A percentile compares a stretch with the other conserved stretches of the same genome.
phyloP scores from a whole-genome alignment of 2,888 invertebrate genomes.

The Hesperia comma region DNA sequence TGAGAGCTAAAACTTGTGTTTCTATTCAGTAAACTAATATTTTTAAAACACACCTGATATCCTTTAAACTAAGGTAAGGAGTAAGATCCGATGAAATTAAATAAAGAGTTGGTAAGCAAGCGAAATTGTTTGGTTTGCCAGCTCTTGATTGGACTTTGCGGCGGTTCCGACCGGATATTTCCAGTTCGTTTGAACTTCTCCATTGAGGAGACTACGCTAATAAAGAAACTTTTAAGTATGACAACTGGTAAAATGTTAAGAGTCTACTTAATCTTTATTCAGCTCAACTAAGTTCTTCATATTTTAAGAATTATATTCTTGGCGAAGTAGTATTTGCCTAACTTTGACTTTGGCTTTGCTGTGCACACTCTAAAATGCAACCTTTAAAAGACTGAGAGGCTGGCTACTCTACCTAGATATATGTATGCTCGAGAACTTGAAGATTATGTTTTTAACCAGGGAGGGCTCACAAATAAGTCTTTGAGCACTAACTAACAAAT shows the following conservation, averaged over 20 bases:
- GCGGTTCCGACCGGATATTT: slow-evolving; percentile 43
- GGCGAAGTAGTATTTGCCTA: too few relatives aligned
- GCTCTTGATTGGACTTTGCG: slow-evolving; percentile 16
- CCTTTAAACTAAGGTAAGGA: background rate
- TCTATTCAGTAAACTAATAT: background rate
- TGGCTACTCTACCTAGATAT: too few relatives aligned
- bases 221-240: slow-evolving; percentile 45
- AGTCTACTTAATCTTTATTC: slow-evolving; percentile 17
- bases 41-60: background rate
- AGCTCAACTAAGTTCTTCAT: too few relatives aligned
- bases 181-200: slow-evolving; percentile 44
- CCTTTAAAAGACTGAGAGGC: too few relatives aligned
- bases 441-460: too few relatives aligned
- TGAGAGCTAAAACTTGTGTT: too few relatives aligned
- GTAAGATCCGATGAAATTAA: slow-evolving; percentile 24
- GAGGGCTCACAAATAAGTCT: too few relatives aligned
- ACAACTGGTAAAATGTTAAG: slow-evolving; percentile 28
- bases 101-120: slow-evolving; percentile 42
- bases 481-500: too few relatives aligned
- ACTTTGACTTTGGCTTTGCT: too few relatives aligned
- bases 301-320: too few relatives aligned
- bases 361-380: too few relatives aligned
- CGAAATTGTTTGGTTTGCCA: slow-evolving; percentile 43
- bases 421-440: too few relatives aligned
- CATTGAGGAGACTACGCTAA: slow-evolving; percentile 43